Percentiles rank a stretch among this genome's conserved stretches.
Conservation (phyloP, 2,113 vertebrate genomes). For the Odocoileus hemionus region DNA sequence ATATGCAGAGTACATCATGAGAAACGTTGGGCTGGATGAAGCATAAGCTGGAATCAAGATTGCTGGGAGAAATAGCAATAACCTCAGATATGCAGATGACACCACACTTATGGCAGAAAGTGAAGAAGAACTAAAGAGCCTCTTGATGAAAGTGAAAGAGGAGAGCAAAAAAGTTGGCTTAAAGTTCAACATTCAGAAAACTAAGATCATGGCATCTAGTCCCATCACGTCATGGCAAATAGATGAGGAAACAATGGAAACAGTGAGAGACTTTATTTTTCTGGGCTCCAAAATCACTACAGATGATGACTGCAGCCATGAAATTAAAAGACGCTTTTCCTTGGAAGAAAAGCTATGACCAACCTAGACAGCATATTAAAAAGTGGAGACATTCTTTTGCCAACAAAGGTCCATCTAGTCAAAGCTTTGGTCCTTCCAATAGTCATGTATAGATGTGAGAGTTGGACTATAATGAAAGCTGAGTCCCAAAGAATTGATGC, state of each 20-base stretch:
- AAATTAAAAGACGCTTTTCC: not conserved
- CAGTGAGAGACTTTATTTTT: not conserved
- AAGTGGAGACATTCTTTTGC: not conserved
- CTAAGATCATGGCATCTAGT: not conserved
- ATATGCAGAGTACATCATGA: not conserved
- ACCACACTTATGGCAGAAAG: not conserved
- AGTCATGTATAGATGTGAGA: not conserved
- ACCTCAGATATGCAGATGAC: not conserved
- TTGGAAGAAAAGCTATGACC: not conserved
- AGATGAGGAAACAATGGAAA: not conserved
- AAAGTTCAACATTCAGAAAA: not conserved
- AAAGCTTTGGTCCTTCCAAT: not conserved
- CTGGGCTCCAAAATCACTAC: not conserved
- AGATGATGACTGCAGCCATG: not conserved
- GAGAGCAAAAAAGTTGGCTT: not conserved
- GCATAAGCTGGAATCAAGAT: not conserved
- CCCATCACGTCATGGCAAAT: not conserved
- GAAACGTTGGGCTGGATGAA: not conserved
- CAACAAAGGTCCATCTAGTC: not conserved
- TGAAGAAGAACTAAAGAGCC: not conserved
- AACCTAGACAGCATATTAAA: not conserved
- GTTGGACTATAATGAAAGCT: not conserved
- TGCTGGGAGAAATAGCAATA: not conserved
- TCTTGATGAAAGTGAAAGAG: not conserved
- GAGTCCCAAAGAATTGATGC: not conserved